These are phyloP conservation scores for Conopomorpha cramerella DNA, from an alignment of 1,140 invertebrate genomes.

Conservation along the genomic window DNA sequence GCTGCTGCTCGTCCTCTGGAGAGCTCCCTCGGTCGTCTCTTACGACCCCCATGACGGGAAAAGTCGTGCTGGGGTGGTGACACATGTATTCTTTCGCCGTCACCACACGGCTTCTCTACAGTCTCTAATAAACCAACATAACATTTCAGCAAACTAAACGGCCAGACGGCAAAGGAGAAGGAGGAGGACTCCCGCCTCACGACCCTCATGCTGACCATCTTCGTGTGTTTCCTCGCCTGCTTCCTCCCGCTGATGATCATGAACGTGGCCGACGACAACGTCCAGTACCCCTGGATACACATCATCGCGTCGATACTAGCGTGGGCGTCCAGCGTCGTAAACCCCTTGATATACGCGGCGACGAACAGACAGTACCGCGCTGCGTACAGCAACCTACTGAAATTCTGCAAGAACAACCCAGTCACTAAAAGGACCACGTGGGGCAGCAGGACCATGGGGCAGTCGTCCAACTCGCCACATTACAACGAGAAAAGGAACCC, in stretches of 20 bases:
- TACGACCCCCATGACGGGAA: too few species aligned
- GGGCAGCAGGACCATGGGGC: constrained; percentile 47
- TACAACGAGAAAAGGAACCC: constrained; percentile 37
- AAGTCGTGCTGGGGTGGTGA: too few species aligned
- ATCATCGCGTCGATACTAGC: constrained; percentile 81
- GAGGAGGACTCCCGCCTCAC: constrained; percentile 81
- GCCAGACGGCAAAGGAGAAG: constrained; percentile 48
- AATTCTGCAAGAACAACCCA: constrained; percentile 41
- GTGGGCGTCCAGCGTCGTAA: constrained; percentile 85
- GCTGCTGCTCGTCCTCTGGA: too few species aligned
- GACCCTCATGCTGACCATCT: constrained; percentile 83
- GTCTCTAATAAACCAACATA: too few species aligned
- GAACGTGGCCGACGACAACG: constrained; percentile 80
- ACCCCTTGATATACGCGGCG: constrained; percentile 85
- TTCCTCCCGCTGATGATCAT: constrained; percentile 86
- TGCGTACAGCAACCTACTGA: constrained; percentile 73
- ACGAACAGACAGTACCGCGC: constrained; percentile 82
- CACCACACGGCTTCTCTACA: too few species aligned
- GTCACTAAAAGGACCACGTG: constrained; percentile 37
- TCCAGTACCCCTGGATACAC: constrained; percentile 73
- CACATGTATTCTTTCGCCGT: too few species aligned
- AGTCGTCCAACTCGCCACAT: constrained; percentile 45
- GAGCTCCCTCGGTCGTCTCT: too few species aligned
- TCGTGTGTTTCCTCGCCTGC: constrained; percentile 80
- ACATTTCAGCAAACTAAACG: constrained; percentile 56